These are phyloP conservation scores for Apodemia zela DNA, from an alignment of 2,888 invertebrate genomes.

Conservation along the genomic window DNA sequence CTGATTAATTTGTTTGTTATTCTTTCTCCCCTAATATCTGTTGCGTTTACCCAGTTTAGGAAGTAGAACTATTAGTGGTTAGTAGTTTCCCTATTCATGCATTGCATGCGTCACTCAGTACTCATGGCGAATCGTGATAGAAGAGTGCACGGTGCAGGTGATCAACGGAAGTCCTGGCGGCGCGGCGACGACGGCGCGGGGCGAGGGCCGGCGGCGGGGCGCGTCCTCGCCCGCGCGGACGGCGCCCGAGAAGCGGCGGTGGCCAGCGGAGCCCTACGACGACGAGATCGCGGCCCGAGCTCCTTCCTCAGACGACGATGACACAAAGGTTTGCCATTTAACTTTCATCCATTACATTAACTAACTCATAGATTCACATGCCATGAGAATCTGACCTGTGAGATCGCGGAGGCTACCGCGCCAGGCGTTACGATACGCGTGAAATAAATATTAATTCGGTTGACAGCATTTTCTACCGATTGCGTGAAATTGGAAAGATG, in stretches of 20 bases:
- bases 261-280: slow-evolving; percentile 74
- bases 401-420: too few species aligned
- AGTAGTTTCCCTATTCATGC: slow-evolving; percentile 13
- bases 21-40: too few species aligned
- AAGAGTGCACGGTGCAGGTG: slow-evolving; percentile 48
- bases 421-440: too few species aligned
- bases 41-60: background rate
- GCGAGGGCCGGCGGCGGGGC: slow-evolving; percentile 62
- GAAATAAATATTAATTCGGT: too few species aligned
- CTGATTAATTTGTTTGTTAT: too few species aligned
- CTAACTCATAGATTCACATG: slow-evolving; percentile 17
- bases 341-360: slow-evolving; percentile 36
- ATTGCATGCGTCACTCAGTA: slow-evolving; percentile 29
- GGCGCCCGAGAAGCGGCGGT: slow-evolving; percentile 87
- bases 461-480: too few species aligned
- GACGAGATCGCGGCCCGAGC: slow-evolving; percentile 47
- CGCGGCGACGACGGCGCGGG: slow-evolving; percentile 38
- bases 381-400: background rate
- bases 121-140: slow-evolving; percentile 27
- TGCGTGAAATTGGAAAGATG: too few species aligned
- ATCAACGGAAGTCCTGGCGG: slow-evolving; percentile 62
- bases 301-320: slow-evolving; percentile 58
- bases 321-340: slow-evolving; percentile 59
- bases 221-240: slow-evolving; percentile 76
- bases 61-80: background rate